Evolutionary conservation across 2,888 invertebrate species (phyloP).

Genomic region (Conchocele bisecta): DNA sequence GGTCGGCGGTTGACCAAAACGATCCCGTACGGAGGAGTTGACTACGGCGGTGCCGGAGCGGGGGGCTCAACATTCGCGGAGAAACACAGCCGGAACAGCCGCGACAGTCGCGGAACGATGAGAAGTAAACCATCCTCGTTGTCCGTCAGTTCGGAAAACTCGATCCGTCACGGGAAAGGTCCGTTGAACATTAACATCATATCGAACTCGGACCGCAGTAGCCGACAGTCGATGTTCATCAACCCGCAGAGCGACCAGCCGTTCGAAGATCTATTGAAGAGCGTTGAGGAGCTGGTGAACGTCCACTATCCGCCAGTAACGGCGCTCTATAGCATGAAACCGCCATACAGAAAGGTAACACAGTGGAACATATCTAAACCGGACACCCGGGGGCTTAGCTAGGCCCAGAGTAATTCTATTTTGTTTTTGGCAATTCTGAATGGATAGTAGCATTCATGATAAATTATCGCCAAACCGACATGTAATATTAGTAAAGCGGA

Average conservation of each 20-base stretch:
- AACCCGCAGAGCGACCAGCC: conserved; percentile 28
- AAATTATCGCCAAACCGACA: too few relatives aligned
- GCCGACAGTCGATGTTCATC: conserved; percentile 27
- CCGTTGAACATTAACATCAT: conserved; percentile 27
- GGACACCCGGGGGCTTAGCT: too few relatives aligned
- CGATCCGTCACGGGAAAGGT: neutral
- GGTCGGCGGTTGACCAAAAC: neutral
- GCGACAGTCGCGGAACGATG: conserved; percentile 30
- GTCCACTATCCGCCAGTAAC: conserved; percentile 19
- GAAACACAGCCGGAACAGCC: conserved; percentile 29
- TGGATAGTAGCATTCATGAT: too few relatives aligned
- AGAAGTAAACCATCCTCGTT: conserved; percentile 35
- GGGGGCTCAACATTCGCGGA: neutral
- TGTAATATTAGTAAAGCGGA: too few relatives aligned
- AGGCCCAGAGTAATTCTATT: too few relatives aligned
- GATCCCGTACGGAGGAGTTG: conserved; percentile 11
- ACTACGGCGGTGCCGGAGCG: conserved; percentile 1
- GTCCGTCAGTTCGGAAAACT: neutral
- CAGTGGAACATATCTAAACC: too few relatives aligned
- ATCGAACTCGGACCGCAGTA: conserved; percentile 28
- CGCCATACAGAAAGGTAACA: conserved; percentile 38
- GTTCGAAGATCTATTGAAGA: conserved; percentile 38
- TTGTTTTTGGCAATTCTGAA: too few relatives aligned
- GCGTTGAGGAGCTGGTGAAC: conserved; percentile 24
- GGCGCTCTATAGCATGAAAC: conserved; percentile 22